Evolutionary conservation across 1,140 invertebrate genomes (phyloP).

Genomic region (Lepidurus packardi): DNA sequence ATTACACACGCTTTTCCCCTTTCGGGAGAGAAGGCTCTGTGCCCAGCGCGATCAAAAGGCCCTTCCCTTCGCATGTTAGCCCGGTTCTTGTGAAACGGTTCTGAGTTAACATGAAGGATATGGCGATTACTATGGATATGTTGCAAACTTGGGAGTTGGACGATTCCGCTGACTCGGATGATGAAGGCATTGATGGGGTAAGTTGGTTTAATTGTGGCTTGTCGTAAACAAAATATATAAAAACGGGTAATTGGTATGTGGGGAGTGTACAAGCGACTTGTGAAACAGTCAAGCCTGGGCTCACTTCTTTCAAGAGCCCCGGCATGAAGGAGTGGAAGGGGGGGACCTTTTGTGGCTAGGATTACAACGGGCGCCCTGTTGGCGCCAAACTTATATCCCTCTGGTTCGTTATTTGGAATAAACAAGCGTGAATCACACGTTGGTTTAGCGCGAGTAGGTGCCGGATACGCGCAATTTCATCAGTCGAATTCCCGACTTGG

Average conservation of each 20-base stretch:
- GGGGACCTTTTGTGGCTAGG: constrained; percentile 13
- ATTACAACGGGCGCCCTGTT: constrained; percentile 3
- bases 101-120: background rate
- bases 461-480: background rate
- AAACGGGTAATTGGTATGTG: background rate
- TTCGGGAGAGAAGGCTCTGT: background rate
- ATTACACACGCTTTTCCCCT: background rate
- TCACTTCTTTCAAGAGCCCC: background rate
- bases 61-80: background rate
- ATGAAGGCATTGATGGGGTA: constrained; percentile 10
- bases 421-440: constrained; percentile 1
- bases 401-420: constrained; percentile 6
- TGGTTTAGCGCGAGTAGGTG: background rate
- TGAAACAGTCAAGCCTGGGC: background rate
- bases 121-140: constrained; percentile 1
- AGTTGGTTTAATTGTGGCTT: background rate
- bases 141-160: constrained; percentile 16
- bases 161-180: constrained; percentile 12
- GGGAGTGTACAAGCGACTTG: background rate
- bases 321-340: background rate
- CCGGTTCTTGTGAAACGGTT: background rate
- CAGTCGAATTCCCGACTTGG: background rate
- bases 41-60: too few species aligned
- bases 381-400: background rate
- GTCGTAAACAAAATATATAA: background rate